These are phyloP conservation scores for Cerastis leucographa DNA, from an alignment of 2,888 invertebrate species.

Conservation along the genomic window DNA sequence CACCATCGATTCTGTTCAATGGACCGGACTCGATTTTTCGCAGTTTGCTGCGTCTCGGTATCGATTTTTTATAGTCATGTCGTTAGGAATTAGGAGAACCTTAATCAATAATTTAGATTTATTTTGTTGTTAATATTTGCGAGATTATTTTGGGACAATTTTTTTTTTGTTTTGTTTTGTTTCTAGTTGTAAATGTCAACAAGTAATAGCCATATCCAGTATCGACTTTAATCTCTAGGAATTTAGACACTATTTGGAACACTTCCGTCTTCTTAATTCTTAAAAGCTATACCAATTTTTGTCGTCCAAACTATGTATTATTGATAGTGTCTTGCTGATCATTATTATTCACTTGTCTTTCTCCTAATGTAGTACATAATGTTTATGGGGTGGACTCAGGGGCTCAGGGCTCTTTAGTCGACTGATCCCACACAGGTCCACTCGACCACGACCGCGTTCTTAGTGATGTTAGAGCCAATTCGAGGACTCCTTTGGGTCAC, in stretches of 20 bases:
- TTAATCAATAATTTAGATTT: not conserved
- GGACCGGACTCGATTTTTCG: constrained; percentile 1
- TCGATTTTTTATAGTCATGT: constrained; percentile 1
- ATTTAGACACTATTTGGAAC: not conserved
- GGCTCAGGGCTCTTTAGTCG: no score
- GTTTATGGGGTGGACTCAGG: no score
- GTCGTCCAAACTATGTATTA: no score
- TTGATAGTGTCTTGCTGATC: no score
- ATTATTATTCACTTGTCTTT: not conserved
- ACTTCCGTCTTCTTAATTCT: not conserved
- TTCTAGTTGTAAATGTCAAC: not conserved
- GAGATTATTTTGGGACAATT: constrained; percentile 2
- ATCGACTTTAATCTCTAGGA: not conserved
- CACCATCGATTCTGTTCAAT: constrained; percentile 18
- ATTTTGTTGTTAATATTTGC: not conserved
- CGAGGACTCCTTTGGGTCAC: no score
- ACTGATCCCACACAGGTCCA: no score
- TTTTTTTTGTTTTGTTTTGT: no score
- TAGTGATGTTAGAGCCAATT: no score
- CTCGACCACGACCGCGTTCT: no score
- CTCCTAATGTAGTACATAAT: not conserved
- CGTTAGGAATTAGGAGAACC: constrained; percentile 8
- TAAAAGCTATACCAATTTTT: not conserved
- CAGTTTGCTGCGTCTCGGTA: constrained; percentile 7
- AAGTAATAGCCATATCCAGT: not conserved